These are phyloP conservation scores for Lottia scabra DNA, from an alignment of 2,888 invertebrate genomes.

Conservation along the genomic window DNA sequence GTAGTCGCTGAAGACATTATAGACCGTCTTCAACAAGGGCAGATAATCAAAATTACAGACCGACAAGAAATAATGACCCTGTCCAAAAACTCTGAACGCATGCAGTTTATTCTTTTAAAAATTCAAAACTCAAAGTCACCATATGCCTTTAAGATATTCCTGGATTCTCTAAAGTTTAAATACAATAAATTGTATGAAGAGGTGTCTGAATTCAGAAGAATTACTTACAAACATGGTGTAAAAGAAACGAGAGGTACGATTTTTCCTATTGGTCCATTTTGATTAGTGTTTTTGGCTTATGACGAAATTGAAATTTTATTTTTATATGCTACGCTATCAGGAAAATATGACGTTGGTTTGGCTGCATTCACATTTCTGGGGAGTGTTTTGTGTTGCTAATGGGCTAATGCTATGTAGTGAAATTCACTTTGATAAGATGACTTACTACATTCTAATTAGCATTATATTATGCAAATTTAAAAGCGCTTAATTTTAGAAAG, in stretches of 20 bases:
- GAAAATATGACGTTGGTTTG: no score
- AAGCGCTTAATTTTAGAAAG: not conserved
- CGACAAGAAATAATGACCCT: constrained; percentile 52
- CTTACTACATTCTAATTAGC: no score
- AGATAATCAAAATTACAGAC: constrained; percentile 59
- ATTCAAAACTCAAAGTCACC: constrained; percentile 44
- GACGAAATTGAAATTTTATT: no score
- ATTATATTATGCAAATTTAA: no score
- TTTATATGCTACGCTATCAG: no score
- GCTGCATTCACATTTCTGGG: no score
- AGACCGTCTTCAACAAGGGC: constrained; percentile 58
- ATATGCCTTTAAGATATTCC: constrained; percentile 49
- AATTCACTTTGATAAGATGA: no score
- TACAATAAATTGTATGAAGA: constrained; percentile 54
- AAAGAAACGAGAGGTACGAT: constrained; percentile 42
- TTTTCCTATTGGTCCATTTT: no score
- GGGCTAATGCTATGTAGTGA: not conserved
- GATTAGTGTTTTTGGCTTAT: no score
- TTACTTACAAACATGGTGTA: constrained; percentile 51
- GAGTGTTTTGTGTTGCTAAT: no score
- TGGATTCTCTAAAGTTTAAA: constrained; percentile 61
- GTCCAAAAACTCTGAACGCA: constrained; percentile 50
- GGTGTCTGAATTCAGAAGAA: constrained; percentile 49
- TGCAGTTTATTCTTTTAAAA: constrained; percentile 57
- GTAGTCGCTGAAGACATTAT: constrained; percentile 60